Base-by-base conservation (phyloP, 2,888 invertebrate genomes). In the Drosophila melanosoma region DNA sequence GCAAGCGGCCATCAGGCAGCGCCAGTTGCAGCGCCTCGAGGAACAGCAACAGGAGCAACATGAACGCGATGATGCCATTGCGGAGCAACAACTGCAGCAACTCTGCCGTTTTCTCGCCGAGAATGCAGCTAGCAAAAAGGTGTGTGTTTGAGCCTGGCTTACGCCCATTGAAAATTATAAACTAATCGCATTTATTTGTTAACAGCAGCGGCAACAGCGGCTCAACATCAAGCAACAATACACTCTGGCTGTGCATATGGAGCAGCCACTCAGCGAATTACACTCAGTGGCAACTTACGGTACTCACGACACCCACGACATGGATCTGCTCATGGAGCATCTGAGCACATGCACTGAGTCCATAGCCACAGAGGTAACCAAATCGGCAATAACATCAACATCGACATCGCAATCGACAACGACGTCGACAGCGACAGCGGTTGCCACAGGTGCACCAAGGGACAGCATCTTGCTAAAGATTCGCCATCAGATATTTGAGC, bases 401-500 rank as follows among this genome's bases (percentile, higher is more conserved):
- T 0, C 83, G 51, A 6, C 53, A 54, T 5, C 54, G n/a, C 35
- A 45, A 33, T 53, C 61, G 11, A 6, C 54, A 60, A 7, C 64
- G 53, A n/a, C 69, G 56, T 2, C 73, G 59, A n/a, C 63, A 17
- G 20, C 45, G 48, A 23, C 64, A n/a, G 26, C 54, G n/a, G 10
- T 54, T 12, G 3, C 65, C 32, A 36, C 69, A 2, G 40, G 33
- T 12, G 62, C 74, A 36, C 70, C 76, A 2, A 81, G 87, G 33
- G 87, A 79, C 15, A 86, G 81, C 81, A 92, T 92, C 51, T 72
- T 92, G 36, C 76, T 91, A 3, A 92, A 92, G 75, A 92, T 92
- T 63, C 91, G 92, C n/a, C 88, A 87, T 59, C 92, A 92, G 79
- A 92, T 92, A 33, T 91, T 92, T 20, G 92, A 92, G 75, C 87